Conservation (phyloP, 2,797 vertebrate genomes). For the Macropus fuliginosus region DNA sequence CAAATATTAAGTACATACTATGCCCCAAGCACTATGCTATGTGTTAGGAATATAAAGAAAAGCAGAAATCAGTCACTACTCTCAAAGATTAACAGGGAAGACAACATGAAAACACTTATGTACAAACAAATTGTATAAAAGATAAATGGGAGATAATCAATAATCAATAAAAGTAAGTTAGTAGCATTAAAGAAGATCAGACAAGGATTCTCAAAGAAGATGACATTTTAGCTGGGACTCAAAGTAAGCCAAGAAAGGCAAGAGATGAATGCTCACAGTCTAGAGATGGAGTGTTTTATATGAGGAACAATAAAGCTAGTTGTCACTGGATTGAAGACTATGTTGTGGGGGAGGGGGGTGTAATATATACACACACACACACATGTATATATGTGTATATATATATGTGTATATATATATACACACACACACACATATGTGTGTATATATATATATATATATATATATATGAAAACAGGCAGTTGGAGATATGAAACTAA, state of each 20-base stretch:
- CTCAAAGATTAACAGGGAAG: not conserved
- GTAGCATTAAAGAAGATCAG: not conserved
- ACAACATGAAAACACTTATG: not conserved
- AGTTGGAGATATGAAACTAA: constrained; percentile 2
- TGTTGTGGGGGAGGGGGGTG: too few species aligned
- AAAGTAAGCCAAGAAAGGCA: not conserved
- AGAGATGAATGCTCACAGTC: not conserved
- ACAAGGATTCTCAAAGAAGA: not conserved
- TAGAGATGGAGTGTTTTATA: not conserved
- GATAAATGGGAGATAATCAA: not conserved
- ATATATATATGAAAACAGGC: not conserved
- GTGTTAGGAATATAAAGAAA: not conserved
- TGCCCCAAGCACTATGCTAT: not conserved
- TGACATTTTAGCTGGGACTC: not conserved
- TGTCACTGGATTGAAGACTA: not conserved
- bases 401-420: not conserved
- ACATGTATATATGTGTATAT: not conserved
- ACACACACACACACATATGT: not conserved
- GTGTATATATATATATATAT: too few species aligned
- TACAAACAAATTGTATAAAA: not conserved
- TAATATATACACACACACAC: not conserved
- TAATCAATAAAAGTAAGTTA: not conserved
- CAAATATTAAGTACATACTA: not conserved
- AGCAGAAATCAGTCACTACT: not conserved
- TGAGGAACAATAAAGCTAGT: not conserved